Base-by-base conservation (phyloP, 1,140 invertebrate genomes). In the Lamellibrachia luymesi region DNA sequence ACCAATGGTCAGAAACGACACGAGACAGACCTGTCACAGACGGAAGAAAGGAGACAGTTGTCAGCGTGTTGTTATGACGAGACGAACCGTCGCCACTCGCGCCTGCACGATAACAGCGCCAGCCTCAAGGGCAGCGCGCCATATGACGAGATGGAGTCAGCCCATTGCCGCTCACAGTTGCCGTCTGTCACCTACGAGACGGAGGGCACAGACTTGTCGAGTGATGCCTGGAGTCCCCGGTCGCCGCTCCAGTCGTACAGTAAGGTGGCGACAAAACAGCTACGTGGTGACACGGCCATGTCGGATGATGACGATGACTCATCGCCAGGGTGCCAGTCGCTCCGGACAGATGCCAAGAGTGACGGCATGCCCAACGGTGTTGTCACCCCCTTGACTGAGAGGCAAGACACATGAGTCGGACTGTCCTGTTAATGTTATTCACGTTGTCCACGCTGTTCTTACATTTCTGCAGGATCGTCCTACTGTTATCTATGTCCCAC, bases 131-230 rank as follows among this genome's bases (percentile, higher is more conserved):
- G 90, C 90, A n/a, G 50, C 13, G 90, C 6, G 90, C 10, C n/a
- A 13, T 17, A 17, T n/a, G 27, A 49, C 90, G 13, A 91, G 50
- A 50, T 13, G 38, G 50, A 91, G 13, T 10, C 17, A 13, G 22
- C 90, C 90, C 90, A 13, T 4, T n/a, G 22, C 50, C 2, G 13
- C 49, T 13, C 90, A 4, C 50, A 13, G 90, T 51, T 2, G 38
- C 38, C 22, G 1, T 4, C 90, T 4, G 90, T 13, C 50, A n/a
- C 13, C 22, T 49, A 49, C 4, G 50, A 50, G 90, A 49, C 38
- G 90, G 90, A 91, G n/a, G 90, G 49, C 90, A 51, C 90, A 13
- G 90, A 91, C 50, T 1, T 91, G 38, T 91, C 90, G 38, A 91
- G 90, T n/a, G 90, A 91, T 10, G 90, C 90, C 6, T 91, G 90